Percentiles rank a stretch among this genome's conserved stretches.
Conservation (phyloP, 1,140 invertebrate genomes). For the Cydia splendana region DNA sequence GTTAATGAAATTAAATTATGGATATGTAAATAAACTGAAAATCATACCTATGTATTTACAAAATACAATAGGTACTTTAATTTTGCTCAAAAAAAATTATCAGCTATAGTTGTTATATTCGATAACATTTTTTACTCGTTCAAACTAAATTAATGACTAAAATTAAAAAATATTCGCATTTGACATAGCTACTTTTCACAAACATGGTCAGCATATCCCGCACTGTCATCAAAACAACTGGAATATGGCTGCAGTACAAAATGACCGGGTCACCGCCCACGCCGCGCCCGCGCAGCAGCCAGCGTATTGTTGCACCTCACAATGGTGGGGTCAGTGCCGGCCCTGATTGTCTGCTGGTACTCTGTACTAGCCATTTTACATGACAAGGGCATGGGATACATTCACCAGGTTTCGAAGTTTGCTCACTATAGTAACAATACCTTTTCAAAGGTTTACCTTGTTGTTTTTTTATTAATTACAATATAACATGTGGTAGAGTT, state of each 20-base stretch:
- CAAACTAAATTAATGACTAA: too few relatives aligned
- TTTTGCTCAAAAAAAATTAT: too few relatives aligned
- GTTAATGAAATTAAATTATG: too few relatives aligned
- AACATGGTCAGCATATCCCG: neutral
- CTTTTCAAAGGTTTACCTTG: neutral
- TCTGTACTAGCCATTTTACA: neutral
- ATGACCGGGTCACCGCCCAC: slow-evolving; percentile 23
- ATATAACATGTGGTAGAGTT: too few relatives aligned
- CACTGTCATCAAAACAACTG: neutral
- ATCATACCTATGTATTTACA: neutral
- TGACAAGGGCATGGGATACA: neutral
- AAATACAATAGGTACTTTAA: too few relatives aligned
- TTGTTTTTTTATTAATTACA: too few relatives aligned
- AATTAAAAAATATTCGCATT: neutral
- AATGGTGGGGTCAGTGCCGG: slow-evolving; percentile 7
- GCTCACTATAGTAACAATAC: neutral
- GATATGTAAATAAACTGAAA: too few relatives aligned
- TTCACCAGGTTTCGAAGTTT: neutral
- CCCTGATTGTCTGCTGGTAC: neutral
- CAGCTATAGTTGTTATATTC: too few relatives aligned
- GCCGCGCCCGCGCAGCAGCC: slow-evolving; percentile 13
- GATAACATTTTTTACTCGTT: too few relatives aligned
- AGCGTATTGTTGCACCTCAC: neutral
- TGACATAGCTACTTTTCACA: neutral
- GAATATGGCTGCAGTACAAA: neutral